Evolutionary conservation across 2,113 vertebrate species (phyloP), one percentile per base, ranked within the genome.

Genomic region (Pipa parva): DNA sequence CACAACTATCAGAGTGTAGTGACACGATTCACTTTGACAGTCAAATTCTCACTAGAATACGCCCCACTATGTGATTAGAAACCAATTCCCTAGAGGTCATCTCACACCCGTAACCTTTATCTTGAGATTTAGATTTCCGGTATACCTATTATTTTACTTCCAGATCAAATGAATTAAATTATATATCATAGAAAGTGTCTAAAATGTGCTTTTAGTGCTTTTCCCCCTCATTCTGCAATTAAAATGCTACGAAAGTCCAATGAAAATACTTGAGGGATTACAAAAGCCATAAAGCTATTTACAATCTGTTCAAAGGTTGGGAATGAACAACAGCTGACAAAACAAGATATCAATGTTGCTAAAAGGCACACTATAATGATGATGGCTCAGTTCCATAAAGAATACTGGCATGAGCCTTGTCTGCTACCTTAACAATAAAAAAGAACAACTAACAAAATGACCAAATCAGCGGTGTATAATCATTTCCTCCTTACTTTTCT

Each of bases 221-320:
- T 37, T 15, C 20, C 56, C 9, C 64, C 39, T 59, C 42, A 55
- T 67, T 21, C 18, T 36, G 42, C 27, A 22, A 29, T 25, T 27
- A 28, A 46, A 56, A 66, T n/a, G n/a, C n/a, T n/a, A 58, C 33
- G 12, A 25, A 22, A 56, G 37, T 54, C 26, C 46, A 45, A 65
- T 56, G 37, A 57, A 56, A 65, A 65, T 65, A 65, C 54, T 66
- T 66, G 17, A 10, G 52, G 57, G 63, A 65, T 46, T 37, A 56
- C 25, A 25, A 26, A 37, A 57, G 50, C 26, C 15, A 15, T 15
- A 25, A 15, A 66, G 37, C 17, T 52, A 57, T 66, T 66, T 26
- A 57, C 63, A 66, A 48, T 66, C 63, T 65, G 63, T 65, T 65
- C 51, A 45, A 22, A 46, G 46, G 17, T 26, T 33, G 42, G 45